Evolutionary conservation across 1,140 invertebrate genomes (phyloP).

Genomic region (Delia radicum): DNA sequence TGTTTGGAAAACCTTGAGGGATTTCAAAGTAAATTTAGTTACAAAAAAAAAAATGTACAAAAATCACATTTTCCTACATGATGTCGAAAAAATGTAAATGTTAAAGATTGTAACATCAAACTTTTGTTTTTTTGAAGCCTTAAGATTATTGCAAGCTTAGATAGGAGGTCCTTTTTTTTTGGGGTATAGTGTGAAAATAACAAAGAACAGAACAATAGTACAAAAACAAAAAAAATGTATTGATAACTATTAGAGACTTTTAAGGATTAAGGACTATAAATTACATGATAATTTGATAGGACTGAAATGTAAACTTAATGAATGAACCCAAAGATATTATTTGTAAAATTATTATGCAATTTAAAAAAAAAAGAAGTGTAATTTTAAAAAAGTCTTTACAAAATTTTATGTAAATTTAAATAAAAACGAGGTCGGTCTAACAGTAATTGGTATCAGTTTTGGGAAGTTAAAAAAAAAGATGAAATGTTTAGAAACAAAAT

Average conservation of each 20-base stretch:
- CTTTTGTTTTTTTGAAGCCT: neutral
- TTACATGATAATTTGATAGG: conserved; percentile 6
- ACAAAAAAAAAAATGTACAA: too few relatives aligned
- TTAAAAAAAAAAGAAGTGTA: too few relatives aligned
- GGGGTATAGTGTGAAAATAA: neutral
- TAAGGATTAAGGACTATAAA: conserved; percentile 7
- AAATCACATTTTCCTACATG: neutral
- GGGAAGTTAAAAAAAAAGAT: too few relatives aligned
- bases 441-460: too few relatives aligned
- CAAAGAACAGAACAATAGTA: neutral
- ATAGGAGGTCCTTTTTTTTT: neutral
- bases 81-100: neutral
- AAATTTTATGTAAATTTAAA: too few relatives aligned
- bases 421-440: too few relatives aligned
- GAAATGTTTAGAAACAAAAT: too few relatives aligned
- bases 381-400: too few relatives aligned
- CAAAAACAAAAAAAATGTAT: neutral
- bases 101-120: conserved; percentile 11
- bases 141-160: neutral
- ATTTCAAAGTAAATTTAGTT: neutral
- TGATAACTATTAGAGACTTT: neutral
- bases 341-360: too few relatives aligned
- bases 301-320: neutral
- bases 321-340: too few relatives aligned
- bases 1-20: neutral